These are phyloP conservation scores for Oophaga sylvatica DNA, from an alignment of 2,797 vertebrate species.

Conservation along the genomic window DNA sequence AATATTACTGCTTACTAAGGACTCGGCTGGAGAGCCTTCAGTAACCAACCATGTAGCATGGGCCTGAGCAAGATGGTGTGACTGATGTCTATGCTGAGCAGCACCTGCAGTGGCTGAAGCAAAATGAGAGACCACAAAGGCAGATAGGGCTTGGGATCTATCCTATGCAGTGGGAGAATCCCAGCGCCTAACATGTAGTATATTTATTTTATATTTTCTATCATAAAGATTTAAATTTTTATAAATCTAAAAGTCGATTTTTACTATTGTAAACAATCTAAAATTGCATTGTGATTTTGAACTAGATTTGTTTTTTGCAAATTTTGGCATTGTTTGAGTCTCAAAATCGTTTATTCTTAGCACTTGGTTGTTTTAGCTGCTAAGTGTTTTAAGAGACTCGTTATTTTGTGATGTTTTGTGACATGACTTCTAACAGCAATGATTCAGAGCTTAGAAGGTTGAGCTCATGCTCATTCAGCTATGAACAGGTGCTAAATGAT, in stretches of 20 bases:
- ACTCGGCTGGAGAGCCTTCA: too few species aligned
- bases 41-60: too few species aligned
- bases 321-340: neutral
- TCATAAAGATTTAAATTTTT: too few species aligned
- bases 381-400: constrained; percentile 27
- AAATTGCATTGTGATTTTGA: neutral
- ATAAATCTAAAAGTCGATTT: too few species aligned
- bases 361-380: constrained; percentile 26
- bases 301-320: neutral
- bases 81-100: too few species aligned
- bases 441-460: constrained; percentile 37
- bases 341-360: constrained; percentile 29
- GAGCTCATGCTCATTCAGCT: constrained; percentile 42
- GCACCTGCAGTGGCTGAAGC: too few species aligned
- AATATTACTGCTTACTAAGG: too few species aligned
- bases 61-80: too few species aligned
- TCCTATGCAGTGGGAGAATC: too few species aligned
- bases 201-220: neutral
- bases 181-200: neutral
- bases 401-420: constrained; percentile 39
- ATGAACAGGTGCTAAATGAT: constrained; percentile 56
- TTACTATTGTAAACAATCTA: too few species aligned
- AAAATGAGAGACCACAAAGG: too few species aligned
- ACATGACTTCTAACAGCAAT: constrained; percentile 44
- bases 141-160: too few species aligned